Percentiles rank a stretch among this genome's conserved stretches.
These are phyloP conservation scores for Spheniscus mendiculus DNA, from an alignment of 2,113 vertebrate species.

Conservation along the genomic window DNA sequence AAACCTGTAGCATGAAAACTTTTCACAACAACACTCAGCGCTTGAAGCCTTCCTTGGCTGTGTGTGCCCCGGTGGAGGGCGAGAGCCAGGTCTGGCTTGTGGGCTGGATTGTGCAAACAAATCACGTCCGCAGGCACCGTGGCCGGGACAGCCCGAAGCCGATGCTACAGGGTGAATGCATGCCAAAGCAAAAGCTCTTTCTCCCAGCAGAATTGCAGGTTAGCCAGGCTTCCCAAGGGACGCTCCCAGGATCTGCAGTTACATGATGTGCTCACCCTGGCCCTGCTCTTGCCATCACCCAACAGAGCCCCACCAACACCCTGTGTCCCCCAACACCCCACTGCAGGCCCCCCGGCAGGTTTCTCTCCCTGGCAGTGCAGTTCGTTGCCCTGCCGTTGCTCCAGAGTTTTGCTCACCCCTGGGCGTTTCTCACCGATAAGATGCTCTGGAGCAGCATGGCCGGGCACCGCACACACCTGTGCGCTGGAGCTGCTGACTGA, in stretches of 20 bases:
- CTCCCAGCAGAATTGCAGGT: background rate
- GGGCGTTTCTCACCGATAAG: background rate
- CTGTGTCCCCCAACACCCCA: rapidly evolving
- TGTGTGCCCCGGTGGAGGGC: background rate
- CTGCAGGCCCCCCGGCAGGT: background rate
- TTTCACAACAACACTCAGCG: slow-evolving; percentile 55
- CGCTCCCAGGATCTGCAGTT: background rate
- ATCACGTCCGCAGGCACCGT: background rate
- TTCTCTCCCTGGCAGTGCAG: rapidly evolving
- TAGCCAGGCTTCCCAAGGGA: background rate
- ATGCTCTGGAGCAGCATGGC: background rate
- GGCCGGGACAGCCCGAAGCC: background rate
- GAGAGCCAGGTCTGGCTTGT: background rate
- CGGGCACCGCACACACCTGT: rapidly evolving
- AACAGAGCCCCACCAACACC: background rate
- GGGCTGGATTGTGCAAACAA: slow-evolving; percentile 19
- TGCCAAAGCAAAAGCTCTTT: rapidly evolving
- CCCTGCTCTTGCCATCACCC: background rate
- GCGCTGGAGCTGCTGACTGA: background rate
- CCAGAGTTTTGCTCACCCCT: background rate
- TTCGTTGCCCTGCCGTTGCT: rapidly evolving
- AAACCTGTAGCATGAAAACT: slow-evolving; percentile 31
- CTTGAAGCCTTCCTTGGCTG: slow-evolving; percentile 9
- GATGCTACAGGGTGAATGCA: rapidly evolving
- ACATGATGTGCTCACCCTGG: rapidly evolving